Base-by-base conservation (phyloP, 2,113 vertebrate genomes). In the Calidris pugnax region DNA sequence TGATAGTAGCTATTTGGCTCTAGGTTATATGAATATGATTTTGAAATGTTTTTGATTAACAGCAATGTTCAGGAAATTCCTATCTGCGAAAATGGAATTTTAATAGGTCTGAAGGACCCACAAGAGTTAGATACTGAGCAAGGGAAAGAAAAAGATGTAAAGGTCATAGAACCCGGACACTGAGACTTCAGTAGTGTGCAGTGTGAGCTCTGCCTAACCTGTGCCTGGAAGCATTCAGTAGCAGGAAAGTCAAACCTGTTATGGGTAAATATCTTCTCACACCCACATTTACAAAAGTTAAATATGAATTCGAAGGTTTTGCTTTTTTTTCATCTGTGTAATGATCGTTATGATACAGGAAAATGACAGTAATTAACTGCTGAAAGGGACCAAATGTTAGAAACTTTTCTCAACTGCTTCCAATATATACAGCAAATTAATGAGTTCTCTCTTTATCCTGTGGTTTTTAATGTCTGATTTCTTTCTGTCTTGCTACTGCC, bases 381-480 rank as follows among this genome's bases (percentile, higher is more conserved):
- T 84, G 8, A 19, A 80, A 63, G 23, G 72, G 33, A 74, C 13
- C 21, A 55, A 45, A 48, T 8, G 12, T 74, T 69, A 85, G 18
- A 74, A 96, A 86, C 6, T 69, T 85, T 3, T 66, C 60, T 87
- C 35, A 60, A 33, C 63, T 88, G 9, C 5, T 88, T 86, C 59
- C 14, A 37, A 5, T 51, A 41, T 73, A 20, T 67, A 63, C 7
- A 71, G 27, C 5, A 76, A 85, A 68, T 84, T 47, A 74, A 5
- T 68, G 85, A 69, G 5, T 71, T 95, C 30, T 80, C 43, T 77
- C 41, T 88, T 86, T 88, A 33, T 86, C 33, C 51, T 64, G 39
- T 90, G 30, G n/a, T 94, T 93, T 85, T 92, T 91, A 96, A 90
- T 81, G 13, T 74, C 47, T 93, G 53, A 35, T 90, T 95, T 90